Evolutionary conservation across 64 coral and sea anemone genomes (phyloP), one percentile per base, ranked within the genome.

Genomic region (Orbicella faveolata): DNA sequence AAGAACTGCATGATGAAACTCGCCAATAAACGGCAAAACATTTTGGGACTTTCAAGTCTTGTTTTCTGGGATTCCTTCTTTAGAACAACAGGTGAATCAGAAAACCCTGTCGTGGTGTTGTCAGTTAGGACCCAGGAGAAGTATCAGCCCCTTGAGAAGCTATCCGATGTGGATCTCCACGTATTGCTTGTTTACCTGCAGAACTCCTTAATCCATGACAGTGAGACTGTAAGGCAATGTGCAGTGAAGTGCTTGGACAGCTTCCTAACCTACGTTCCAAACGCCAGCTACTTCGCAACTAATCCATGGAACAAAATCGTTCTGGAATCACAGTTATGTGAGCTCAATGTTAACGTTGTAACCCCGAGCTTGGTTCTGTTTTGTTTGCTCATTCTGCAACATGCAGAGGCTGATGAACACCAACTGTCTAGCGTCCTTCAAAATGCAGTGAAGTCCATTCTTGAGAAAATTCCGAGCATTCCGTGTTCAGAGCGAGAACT

Each of bases 231-330:
- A 36, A 75, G 81, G 57, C 44, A 52, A 34, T 87, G 90, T 80
- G 87, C 90, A 23, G 85, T 93, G 16, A 83, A 80, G 39, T 96
- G 94, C 48, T 41, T 96, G 30, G 36, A 30, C 23, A 87, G 77
- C 36, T 79, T 96, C 30, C 52, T 92, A 7, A 17, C 21, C 19
- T 89, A 63, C 11, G 80, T 35, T 8, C 73, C 83, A 16, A 26
- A 83, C 36, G 51, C 87, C 11, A 34, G 36, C 23, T 52, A 53
- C n/a, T 86, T 76, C 34, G 69, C 68, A 17, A 79, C 18, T 17
- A 96, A 84, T 72, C 87, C 84, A 34, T 96, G 94, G 94, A 93
- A 93, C 76, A 93, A 59, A 52, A 37, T 96, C 62, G 44, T 96
- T 62, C 70, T 96, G 10, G 90, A 90, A 78, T 91, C 77, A 37